Evolutionary conservation across 2,888 invertebrate genomes (phyloP).

Genomic region (Ypsolopha sequella): DNA sequence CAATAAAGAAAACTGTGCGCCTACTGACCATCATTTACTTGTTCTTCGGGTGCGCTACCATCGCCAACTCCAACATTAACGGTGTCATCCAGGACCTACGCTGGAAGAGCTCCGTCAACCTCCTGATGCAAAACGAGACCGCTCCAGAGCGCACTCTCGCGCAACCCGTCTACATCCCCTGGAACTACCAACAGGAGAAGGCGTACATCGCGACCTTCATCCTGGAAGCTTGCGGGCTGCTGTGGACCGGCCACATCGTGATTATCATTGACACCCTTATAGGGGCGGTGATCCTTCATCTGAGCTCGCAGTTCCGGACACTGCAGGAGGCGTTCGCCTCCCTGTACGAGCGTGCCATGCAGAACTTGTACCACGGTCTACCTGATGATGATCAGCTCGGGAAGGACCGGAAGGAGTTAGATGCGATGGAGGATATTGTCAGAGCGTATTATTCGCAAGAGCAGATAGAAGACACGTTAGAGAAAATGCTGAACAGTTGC

Average conservation of each 20-base stretch:
- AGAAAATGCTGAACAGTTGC: conserved; percentile 35
- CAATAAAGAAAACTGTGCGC: conserved; percentile 36
- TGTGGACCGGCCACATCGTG: conserved; percentile 62
- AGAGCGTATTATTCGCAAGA: conserved; percentile 25
- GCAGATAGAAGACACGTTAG: conserved; percentile 40
- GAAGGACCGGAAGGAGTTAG: conserved; percentile 4
- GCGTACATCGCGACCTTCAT: conserved; percentile 45
- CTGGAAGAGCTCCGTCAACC: conserved; percentile 39
- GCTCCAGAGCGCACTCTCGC: conserved; percentile 43
- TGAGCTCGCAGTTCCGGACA: conserved; percentile 51
- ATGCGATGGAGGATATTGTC: conserved; percentile 22
- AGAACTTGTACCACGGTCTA: conserved; percentile 21
- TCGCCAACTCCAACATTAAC: conserved; percentile 47
- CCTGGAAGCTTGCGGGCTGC: conserved; percentile 46
- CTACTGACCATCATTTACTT: conserved; percentile 45
- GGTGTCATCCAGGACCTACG: conserved; percentile 46
- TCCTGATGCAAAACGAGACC: conserved; percentile 28
- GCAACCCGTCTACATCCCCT: conserved; percentile 61
- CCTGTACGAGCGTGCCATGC: conserved; percentile 45
- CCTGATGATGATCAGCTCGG: conserved; percentile 13
- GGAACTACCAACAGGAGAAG: conserved; percentile 44
- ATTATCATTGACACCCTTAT: conserved; percentile 61
- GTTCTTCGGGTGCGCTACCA: conserved; percentile 59
- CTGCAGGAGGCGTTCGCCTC: conserved; percentile 47
- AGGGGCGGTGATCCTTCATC: conserved; percentile 52